These are phyloP conservation scores for Cyprinodon brontotheroides DNA, from an alignment of 2,113 vertebrate genomes.

Conservation along the genomic window DNA sequence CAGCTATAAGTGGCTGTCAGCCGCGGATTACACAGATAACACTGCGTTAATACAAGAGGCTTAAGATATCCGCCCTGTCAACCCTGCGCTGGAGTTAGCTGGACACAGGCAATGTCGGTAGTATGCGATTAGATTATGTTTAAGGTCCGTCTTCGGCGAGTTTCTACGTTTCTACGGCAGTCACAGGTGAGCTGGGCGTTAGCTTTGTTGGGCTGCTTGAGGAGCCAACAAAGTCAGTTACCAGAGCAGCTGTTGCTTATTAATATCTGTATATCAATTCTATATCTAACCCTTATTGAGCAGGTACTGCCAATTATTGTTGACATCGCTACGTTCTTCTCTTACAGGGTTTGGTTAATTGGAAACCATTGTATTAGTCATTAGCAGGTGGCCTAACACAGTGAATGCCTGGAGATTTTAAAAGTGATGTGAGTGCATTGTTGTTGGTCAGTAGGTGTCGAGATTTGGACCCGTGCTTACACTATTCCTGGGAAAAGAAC, in stretches of 20 bases:
- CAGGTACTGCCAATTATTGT: not conserved
- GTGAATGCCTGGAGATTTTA: constrained; percentile 22
- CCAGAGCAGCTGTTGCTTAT: not conserved
- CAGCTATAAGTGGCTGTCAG: constrained; percentile 52
- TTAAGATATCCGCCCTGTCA: constrained; percentile 46
- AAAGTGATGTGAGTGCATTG: not conserved
- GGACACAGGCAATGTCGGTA: constrained; percentile 31
- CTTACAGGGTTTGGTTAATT: not conserved
- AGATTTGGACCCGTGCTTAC: not conserved
- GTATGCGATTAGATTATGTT: constrained; percentile 59
- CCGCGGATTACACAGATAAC: constrained; percentile 70
- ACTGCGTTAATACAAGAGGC: constrained; percentile 60
- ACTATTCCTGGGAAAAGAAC: not conserved
- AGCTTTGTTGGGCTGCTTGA: not conserved
- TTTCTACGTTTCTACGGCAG: constrained; percentile 34
- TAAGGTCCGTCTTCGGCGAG: constrained; percentile 29
- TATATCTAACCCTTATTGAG: not conserved
- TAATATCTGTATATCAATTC: not conserved
- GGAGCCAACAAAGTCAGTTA: not conserved
- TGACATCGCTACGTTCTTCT: not conserved
- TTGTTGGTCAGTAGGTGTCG: constrained; percentile 16
- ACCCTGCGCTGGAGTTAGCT: constrained; percentile 57
- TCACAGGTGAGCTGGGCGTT: constrained; percentile 66
- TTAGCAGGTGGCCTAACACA: constrained; percentile 9
- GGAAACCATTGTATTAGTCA: not conserved